Evolutionary conservation across 2,797 vertebrate genomes (phyloP).

Genomic region (Scomberomorus guttatus): DNA sequence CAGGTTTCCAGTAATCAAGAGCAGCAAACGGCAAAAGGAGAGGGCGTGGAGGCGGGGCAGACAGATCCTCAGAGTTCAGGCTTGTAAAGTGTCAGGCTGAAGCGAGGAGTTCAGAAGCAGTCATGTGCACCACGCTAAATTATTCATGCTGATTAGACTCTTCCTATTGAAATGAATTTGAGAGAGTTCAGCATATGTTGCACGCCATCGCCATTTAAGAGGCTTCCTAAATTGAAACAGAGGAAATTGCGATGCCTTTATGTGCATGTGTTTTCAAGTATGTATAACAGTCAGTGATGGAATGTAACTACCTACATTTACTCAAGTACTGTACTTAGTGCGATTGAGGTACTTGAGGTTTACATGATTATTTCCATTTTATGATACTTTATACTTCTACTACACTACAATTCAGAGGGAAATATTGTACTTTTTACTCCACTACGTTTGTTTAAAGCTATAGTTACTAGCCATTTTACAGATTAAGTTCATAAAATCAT

Average conservation of each 20-base stretch:
- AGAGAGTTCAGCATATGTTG: conserved; percentile 87
- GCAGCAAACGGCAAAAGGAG: conserved; percentile 24
- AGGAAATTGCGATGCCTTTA: conserved; percentile 37
- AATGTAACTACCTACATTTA: conserved; percentile 17
- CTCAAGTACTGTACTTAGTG: background rate
- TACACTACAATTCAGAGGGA: background rate
- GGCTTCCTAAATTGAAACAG: conserved; percentile 77
- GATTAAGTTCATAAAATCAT: background rate
- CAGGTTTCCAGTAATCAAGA: conserved; percentile 70
- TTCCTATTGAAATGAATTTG: conserved; percentile 89
- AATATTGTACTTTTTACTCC: background rate
- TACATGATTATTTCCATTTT: background rate
- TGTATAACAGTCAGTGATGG: background rate
- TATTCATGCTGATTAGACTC: conserved; percentile 90
- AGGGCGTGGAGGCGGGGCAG: conserved; percentile 36
- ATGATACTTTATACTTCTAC: background rate
- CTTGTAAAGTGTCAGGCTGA: conserved; percentile 30
- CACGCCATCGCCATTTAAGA: conserved; percentile 73
- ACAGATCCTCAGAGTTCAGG: conserved; percentile 38
- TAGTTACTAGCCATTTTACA: background rate
- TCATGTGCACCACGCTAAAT: conserved; percentile 83
- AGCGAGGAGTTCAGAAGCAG: conserved; percentile 47
- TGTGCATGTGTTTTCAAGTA: background rate
- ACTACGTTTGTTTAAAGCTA: background rate
- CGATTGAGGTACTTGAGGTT: background rate